Evolutionary conservation across 2,888 invertebrate genomes (phyloP).

Genomic region (Ypsolopha scabrella): DNA sequence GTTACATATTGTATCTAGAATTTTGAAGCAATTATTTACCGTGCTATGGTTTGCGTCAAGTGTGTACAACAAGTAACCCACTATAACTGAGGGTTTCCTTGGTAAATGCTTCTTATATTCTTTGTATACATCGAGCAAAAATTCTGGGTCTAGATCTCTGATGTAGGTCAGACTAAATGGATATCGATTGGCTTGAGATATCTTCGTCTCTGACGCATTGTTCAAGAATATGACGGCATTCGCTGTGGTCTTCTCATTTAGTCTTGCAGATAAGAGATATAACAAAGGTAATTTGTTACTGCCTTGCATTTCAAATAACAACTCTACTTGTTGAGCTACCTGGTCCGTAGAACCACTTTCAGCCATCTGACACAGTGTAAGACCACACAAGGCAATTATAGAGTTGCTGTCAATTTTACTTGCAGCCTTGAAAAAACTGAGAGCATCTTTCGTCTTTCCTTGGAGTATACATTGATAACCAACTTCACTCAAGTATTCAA

Average conservation of each 20-base stretch:
- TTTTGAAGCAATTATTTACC: constrained; percentile 69
- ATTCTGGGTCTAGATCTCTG: constrained; percentile 84
- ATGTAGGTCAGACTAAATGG: constrained; percentile 84
- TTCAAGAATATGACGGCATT: constrained; percentile 72
- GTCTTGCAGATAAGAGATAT: constrained; percentile 76
- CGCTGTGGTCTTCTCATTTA: constrained; percentile 62
- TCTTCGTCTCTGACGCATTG: constrained; percentile 70
- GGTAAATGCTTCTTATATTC: constrained; percentile 83
- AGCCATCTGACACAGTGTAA: constrained; percentile 84
- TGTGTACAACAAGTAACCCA: constrained; percentile 49
- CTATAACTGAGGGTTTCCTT: constrained; percentile 64
- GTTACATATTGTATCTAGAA: constrained; percentile 79
- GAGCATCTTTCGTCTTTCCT: constrained; percentile 82
- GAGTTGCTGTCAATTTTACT: constrained; percentile 88
- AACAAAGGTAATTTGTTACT: constrained; percentile 76
- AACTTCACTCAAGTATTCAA: constrained; percentile 82
- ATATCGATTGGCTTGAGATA: constrained; percentile 45
- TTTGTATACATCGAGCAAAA: constrained; percentile 81
- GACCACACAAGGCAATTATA: constrained; percentile 81
- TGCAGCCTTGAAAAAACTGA: constrained; percentile 82
- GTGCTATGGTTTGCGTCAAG: constrained; percentile 58
- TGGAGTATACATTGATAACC: constrained; percentile 84
- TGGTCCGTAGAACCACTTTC: constrained; percentile 80
- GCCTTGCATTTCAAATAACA: constrained; percentile 84
- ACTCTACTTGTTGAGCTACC: constrained; percentile 87